Conservation (phyloP, 1,140 invertebrate species). For the Eupeodes corollae region DNA sequence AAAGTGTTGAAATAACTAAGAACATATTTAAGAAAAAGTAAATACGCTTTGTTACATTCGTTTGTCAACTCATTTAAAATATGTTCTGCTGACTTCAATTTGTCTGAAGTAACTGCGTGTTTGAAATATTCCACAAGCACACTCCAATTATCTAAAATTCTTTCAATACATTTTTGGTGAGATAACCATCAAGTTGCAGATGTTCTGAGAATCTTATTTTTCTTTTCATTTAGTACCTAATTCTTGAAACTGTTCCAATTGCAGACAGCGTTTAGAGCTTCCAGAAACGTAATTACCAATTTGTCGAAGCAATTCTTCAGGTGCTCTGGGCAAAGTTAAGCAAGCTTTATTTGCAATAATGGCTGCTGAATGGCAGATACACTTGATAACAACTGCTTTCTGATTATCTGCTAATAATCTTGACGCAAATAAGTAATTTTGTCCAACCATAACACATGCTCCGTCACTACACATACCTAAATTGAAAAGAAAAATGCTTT, state of each 20-base stretch:
- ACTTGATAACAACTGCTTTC: slow-evolving; percentile 8
- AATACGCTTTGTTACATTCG: neutral
- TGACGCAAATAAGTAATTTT: neutral
- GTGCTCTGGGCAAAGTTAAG: slow-evolving; percentile 10
- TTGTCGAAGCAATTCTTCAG: slow-evolving; percentile 10
- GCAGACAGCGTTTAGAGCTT: slow-evolving; percentile 7
- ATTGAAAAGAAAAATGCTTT: neutral
- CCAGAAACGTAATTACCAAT: slow-evolving; percentile 7
- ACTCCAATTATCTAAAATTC: neutral
- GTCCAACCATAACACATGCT: neutral
- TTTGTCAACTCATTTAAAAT: slow-evolving; percentile 4
- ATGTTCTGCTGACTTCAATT: slow-evolving; percentile 1
- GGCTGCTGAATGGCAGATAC: slow-evolving; percentile 15
- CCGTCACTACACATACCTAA: neutral
- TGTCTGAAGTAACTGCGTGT: neutral
- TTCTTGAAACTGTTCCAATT: slow-evolving; percentile 7
- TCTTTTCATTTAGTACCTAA: neutral
- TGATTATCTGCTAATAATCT: neutral
- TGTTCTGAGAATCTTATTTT: slow-evolving; percentile 1
- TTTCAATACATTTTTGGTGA: slow-evolving; percentile 1
- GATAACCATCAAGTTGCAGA: slow-evolving; percentile 1
- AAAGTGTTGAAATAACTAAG: neutral
- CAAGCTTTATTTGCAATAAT: slow-evolving; percentile 15
- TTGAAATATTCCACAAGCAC: neutral
- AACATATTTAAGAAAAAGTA: slow-evolving; percentile 1